Evolutionary conservation across 2,888 invertebrate genomes (phyloP).

Genomic region (Hirtodrosophila cameraria): DNA sequence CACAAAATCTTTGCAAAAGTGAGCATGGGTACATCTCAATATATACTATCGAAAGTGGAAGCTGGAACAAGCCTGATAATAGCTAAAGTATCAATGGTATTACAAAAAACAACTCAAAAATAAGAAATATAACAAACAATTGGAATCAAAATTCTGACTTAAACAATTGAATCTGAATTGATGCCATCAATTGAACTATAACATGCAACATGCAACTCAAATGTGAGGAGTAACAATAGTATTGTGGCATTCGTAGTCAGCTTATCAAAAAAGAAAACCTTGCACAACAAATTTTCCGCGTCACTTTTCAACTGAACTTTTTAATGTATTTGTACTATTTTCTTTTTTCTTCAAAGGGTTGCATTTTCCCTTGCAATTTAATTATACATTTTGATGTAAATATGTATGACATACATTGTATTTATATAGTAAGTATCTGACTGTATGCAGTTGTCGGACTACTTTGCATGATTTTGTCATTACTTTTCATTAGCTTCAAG

Average conservation of each 20-base stretch:
- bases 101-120: no score
- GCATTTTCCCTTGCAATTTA: constrained; percentile 19
- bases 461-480: constrained; percentile 63
- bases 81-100: no score
- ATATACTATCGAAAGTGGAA: no score
- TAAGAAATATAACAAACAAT: no score
- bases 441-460: not conserved
- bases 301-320: constrained; percentile 13
- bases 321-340: constrained; percentile 1
- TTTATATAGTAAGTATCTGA: no score
- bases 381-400: not conserved
- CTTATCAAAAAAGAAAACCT: constrained; percentile 54
- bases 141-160: no score
- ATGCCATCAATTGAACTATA: no score
- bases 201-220: no score
- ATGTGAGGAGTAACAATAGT: not conserved
- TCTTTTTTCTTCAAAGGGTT: constrained; percentile 2
- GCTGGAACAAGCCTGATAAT: no score
- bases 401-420: not conserved
- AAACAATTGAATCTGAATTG: no score
- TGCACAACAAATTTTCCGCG: constrained; percentile 38
- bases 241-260: constrained; percentile 10
- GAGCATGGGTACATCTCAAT: no score
- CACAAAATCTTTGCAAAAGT: no score
- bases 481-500: constrained; percentile 54